Evolutionary conservation across 2,888 invertebrate species (phyloP).

Genomic region (Octodonta nipae): DNA sequence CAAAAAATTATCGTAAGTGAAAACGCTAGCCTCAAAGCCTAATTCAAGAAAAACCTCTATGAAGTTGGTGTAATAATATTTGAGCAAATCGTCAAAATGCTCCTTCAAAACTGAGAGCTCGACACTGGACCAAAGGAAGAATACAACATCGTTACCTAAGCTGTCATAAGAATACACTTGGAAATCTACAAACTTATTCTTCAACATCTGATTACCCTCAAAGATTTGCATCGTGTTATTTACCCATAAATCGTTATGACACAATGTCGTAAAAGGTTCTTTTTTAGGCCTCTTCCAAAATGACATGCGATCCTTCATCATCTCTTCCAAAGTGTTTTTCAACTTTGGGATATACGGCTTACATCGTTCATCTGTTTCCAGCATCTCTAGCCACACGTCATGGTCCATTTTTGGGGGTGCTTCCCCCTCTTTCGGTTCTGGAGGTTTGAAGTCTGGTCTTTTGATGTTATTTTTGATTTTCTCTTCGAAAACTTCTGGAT

Average conservation of each 20-base stretch:
- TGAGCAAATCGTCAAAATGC: constrained; percentile 35
- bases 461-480: no score
- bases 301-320: no score
- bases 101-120: constrained; percentile 28
- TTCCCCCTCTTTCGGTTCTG: no score
- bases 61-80: constrained; percentile 38
- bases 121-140: constrained; percentile 41
- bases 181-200: constrained; percentile 41
- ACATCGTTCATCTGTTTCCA: no score
- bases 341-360: no score
- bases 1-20: neutral
- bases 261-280: constrained; percentile 36
- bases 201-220: constrained; percentile 20
- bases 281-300: no score
- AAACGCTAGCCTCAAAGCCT: neutral
- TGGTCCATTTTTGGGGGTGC: no score
- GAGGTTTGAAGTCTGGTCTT: no score
- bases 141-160: constrained; percentile 39
- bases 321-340: no score
- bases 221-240: constrained; percentile 44
- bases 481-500: constrained; percentile 31
- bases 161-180: constrained; percentile 40
- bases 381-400: no score
- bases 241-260: constrained; percentile 46
- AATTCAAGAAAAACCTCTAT: constrained; percentile 19